Base-by-base conservation (phyloP, 2,797 vertebrate species). In the Catharus ustulatus region DNA sequence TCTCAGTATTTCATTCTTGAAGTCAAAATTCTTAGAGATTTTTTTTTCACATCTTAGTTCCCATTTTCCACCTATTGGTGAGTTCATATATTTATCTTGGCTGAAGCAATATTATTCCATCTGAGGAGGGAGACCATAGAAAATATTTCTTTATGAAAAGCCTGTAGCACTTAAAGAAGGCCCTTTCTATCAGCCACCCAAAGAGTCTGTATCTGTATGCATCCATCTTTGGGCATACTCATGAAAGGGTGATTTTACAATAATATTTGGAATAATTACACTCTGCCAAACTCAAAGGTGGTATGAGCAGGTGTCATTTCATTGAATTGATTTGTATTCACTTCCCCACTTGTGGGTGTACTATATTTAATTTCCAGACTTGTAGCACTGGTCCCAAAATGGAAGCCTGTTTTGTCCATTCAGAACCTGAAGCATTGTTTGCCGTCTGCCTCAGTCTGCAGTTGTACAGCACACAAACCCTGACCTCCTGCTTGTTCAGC, bases 71-170 rank as follows among this genome's bases (percentile, higher is more conserved):
- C 62, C 69, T 88, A 40, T 93, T 91, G 94, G 66, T 93, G 89
- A 96, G 73, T 79, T 94, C 96, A 95, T 48, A 48, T 95, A 78
- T 95, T 96, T 95, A 58, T 64, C 29, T 95, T 95, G 95, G 96
- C 95, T 87, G 38, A 5, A 13, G 54, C n/a, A 84, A 45, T 93
- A 89, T 96, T 96, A 89, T 96, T 95, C 84, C 1, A 5, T 91
- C 90, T 90, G 57, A 91, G 77, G 64, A 91, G 27, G 57, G 66
- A 93, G 96, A 96, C 46, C 66, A 90, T 75, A 69, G 83, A 94
- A 97, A 96, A 95, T 94, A 97, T 95, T 91, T 95, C 87, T 72
- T 34, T 72, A 82, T 93, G 68, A 89, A 91, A 93, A 91, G 78
- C 49, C 63, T 85, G 69, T 20, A 71, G 40, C 59, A 86, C 78